phyloP scores from a whole-genome alignment of 2,888 invertebrate species.

The Xestia c-nigrum region DNA sequence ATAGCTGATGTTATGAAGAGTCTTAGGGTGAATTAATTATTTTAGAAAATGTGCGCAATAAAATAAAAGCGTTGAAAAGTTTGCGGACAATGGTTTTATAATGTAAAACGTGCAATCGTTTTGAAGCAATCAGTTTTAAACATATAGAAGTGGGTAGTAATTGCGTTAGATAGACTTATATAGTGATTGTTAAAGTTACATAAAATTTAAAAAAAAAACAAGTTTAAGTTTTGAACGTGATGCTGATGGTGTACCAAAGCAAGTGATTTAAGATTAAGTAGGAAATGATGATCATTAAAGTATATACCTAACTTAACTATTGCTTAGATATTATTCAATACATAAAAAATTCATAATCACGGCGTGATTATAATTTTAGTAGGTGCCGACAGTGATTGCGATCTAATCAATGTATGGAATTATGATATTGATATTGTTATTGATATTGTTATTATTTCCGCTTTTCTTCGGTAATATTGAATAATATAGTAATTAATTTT shows the following conservation, averaged over 20 bases:
- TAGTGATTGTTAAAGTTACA: constrained; percentile 18
- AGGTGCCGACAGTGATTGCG: not conserved
- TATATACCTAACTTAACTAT: not conserved
- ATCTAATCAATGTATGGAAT: not conserved
- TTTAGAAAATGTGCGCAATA: too few relatives aligned
- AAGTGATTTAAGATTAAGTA: constrained; percentile 19
- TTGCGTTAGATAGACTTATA: not conserved
- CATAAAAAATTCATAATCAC: not conserved
- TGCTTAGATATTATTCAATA: constrained; percentile 13
- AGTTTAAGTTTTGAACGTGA: not conserved
- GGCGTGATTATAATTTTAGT: not conserved
- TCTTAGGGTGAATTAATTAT: too few relatives aligned
- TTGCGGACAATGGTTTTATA: not conserved
- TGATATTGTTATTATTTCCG: not conserved
- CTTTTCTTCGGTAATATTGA: constrained; percentile 4
- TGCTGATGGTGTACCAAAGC: not conserved
- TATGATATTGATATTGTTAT: not conserved
- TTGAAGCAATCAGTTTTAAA: not conserved
- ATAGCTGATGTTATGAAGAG: too few relatives aligned
- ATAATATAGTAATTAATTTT: too few relatives aligned
- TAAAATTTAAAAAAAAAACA: constrained; percentile 5
- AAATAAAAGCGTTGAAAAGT: too few relatives aligned
- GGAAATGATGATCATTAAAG: constrained; percentile 20
- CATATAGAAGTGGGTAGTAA: not conserved
- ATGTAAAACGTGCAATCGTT: not conserved